These are phyloP conservation scores for Phengaris alcon DNA, from an alignment of 2,888 invertebrate species.

Conservation along the genomic window DNA sequence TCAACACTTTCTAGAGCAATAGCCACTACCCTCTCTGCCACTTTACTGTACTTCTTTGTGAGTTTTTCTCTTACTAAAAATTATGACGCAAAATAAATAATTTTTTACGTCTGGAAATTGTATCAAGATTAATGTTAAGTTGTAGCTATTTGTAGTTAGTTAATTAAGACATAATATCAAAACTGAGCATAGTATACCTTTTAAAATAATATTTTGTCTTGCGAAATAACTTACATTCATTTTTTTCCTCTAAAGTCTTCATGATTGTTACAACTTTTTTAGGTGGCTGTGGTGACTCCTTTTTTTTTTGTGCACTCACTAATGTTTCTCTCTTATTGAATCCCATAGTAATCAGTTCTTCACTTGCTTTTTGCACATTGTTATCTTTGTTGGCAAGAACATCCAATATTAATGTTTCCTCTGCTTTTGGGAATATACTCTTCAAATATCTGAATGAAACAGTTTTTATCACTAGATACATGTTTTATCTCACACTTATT, in stretches of 20 bases:
- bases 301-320: conserved; percentile 51
- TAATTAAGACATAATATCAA: too few relatives aligned
- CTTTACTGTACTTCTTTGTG: conserved; percentile 84
- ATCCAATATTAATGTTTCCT: conserved; percentile 91
- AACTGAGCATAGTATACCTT: too few relatives aligned
- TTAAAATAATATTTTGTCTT: too few relatives aligned
- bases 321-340: conserved; percentile 87
- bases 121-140: too few relatives aligned
- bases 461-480: background rate
- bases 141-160: too few relatives aligned
- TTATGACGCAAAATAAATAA: background rate
- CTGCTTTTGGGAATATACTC: conserved; percentile 93
- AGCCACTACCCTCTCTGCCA: conserved; percentile 88
- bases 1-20: conserved; percentile 94
- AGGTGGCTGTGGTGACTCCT: conserved; percentile 52
- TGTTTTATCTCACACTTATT: background rate
- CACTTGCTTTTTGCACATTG: conserved; percentile 93
- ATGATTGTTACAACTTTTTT: conserved; percentile 81
- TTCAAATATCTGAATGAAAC: conserved; percentile 87
- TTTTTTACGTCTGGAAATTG: too few relatives aligned
- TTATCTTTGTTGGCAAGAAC: conserved; percentile 91
- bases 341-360: conserved; percentile 88
- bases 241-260: conserved; percentile 85
- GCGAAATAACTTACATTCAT: conserved; percentile 74
- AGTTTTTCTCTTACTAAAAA: conserved; percentile 83